Evolutionary conservation across 2,888 invertebrate genomes (phyloP).

Genomic region (Diaprepes abbreviatus): DNA sequence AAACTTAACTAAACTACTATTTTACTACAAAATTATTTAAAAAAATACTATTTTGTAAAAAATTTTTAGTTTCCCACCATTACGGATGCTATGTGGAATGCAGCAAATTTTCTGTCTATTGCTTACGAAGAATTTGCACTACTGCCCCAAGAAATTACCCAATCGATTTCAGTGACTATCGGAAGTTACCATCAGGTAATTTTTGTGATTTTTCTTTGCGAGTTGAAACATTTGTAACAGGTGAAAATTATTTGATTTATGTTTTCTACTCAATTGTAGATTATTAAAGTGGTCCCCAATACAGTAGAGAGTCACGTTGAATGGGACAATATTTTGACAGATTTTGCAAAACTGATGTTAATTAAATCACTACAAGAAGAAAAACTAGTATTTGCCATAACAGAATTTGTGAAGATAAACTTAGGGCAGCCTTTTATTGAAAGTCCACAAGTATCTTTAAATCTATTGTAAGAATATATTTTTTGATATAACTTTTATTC

Average conservation of each 20-base stretch:
- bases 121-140: constrained; percentile 72
- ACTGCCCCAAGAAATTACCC: constrained; percentile 71
- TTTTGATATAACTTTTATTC: too few species aligned
- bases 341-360: constrained; percentile 87
- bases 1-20: too few species aligned
- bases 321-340: constrained; percentile 76
- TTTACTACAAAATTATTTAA: too few species aligned
- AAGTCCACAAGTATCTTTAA: constrained; percentile 81
- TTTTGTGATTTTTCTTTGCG: too few species aligned
- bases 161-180: constrained; percentile 72
- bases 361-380: constrained; percentile 84
- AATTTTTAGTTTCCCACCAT: constrained; percentile 71
- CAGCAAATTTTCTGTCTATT: constrained; percentile 74
- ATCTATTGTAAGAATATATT: constrained; percentile 70
- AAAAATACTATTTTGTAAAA: too few species aligned
- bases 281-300: constrained; percentile 70
- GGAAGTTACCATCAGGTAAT: constrained; percentile 76
- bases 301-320: constrained; percentile 57
- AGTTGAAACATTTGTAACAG: not conserved
- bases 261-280: constrained; percentile 67
- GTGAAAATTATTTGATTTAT: not conserved
- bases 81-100: constrained; percentile 79
- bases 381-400: constrained; percentile 84
- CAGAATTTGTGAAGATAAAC: constrained; percentile 82
- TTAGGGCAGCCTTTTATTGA: constrained; percentile 87